Conservation (phyloP, 2,113 vertebrate genomes). For the Aptenodytes patagonicus region DNA sequence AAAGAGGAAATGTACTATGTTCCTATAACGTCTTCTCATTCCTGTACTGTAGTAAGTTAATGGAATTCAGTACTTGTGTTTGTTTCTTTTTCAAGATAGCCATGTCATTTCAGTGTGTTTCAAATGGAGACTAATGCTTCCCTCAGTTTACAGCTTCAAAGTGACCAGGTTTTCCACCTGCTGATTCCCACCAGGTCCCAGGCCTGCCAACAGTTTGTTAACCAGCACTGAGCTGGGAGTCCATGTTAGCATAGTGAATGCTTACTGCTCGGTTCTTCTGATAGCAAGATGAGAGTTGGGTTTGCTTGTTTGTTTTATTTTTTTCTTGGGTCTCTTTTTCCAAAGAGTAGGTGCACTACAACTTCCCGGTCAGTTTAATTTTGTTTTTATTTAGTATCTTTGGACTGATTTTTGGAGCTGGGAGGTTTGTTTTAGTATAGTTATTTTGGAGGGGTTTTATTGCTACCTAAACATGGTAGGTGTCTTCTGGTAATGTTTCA, state of each 20-base stretch:
- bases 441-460: neutral
- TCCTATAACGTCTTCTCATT: neutral
- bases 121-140: neutral
- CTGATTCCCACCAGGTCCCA: neutral
- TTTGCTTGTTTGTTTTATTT: neutral
- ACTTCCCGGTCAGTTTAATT: neutral
- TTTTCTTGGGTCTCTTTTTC: neutral
- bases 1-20: neutral
- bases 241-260: neutral
- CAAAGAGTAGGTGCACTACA: neutral
- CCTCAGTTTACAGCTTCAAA: neutral
- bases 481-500: neutral
- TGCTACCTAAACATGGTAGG: neutral
- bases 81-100: neutral
- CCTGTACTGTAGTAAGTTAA: neutral
- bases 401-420: neutral
- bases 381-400: neutral
- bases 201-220: accelerated
- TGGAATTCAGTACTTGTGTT: neutral
- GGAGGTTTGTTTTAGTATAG: neutral
- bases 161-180: accelerated
- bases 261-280: neutral
- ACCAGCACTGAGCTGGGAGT: neutral
- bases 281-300: neutral
- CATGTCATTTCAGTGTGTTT: neutral